Base-by-base conservation (phyloP, 2,113 vertebrate genomes). In the Neopipo cinnamomea region DNA sequence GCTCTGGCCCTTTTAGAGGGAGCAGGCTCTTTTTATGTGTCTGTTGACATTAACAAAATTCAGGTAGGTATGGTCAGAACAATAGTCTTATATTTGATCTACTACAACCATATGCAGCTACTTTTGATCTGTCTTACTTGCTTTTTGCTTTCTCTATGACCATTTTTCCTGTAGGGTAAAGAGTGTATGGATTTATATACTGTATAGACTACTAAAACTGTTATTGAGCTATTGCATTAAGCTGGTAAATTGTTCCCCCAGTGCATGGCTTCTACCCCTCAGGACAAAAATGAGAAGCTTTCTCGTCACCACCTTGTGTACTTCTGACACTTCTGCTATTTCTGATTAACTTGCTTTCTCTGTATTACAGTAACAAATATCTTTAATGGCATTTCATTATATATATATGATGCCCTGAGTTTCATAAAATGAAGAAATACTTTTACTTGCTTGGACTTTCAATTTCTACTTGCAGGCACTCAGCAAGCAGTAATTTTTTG, bases 271-370 rank as follows among this genome's bases (percentile, higher is more conserved):
- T 18, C 28, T 88, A 28, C 52, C 59, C 59, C 28, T 72, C 39
- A 65, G 67, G 78, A 79, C 39, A 59, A 55, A 75, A 95, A 52
- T 41, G 27, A 73, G 56, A 46, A 59, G 33, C 47, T 68, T 92
- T 19, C 17, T 15, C 33, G 18, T 17, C 14, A 39, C 42, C 16
- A 41, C 65, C 52, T 39, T 71, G 17, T 84, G 41, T 65, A 16
- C 30, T 84, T n/a, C 28, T 82, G 77, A 52, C 30, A 62, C 61
- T 78, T 11, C 14, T 50, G 24, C n/a, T 85, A 3, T 84, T 92
- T 75, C 67, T 75, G 53, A 95, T 68, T 80, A 85, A 85, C 76
- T 80, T 82, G n/a, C 56, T 81, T 91, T 89, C n/a, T 92, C 33
- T 91, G 27, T 39, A 44, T 93, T 87, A 73, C 41, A 52, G 35